Base-by-base conservation (phyloP, 2,797 vertebrate genomes). In the Yasuhikotakia modesta region DNA sequence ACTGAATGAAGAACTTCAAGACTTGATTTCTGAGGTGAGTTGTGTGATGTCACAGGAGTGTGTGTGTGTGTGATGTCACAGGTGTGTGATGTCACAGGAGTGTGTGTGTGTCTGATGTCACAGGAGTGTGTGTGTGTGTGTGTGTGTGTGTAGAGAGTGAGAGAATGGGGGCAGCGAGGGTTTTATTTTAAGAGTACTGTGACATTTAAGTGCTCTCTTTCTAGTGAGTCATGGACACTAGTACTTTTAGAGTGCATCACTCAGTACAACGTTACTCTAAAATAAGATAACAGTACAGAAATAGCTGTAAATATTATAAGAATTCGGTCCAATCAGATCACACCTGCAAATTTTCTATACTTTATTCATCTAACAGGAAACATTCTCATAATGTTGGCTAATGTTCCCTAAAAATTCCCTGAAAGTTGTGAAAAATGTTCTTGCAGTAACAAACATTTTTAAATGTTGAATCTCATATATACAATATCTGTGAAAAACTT, bases 181-280 rank as follows among this genome's bases (percentile, higher is more conserved):
- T 52, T 52, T 83, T 84, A 84, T 84, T 84, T 82, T 84, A 80
- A 66, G 81, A 70, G 16, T 55, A 74, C 71, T 70, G 39, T 83
- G 76, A 81, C 79, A 85, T 85, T 84, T 75, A 78, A 71, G 57
- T 24, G 65, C 57, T 76, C 21, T 22, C 24, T 45, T 53, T 70
- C 57, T 65, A 53, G 50, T 64, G 73, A 67, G 70, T 70, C 58
- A 73, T 13, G 57, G 43, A 30, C 60, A 35, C 60, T 63, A 1
- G 6, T n/a, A 17, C 27, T 61, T 61, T 61, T 55, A 21, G 19
- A 21, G 1, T 21, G 17, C 35, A 35, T 30, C n/a, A 6, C 27
- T 1, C 6, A 61, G 58, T 32, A 30, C 24, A 17, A 32, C 32
- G 16, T 61, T 32, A 32, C 35, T 35, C 16, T 35, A 8, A 32